Conservation (phyloP, 2,797 vertebrate species). For the Myiotriccus ornatus region DNA sequence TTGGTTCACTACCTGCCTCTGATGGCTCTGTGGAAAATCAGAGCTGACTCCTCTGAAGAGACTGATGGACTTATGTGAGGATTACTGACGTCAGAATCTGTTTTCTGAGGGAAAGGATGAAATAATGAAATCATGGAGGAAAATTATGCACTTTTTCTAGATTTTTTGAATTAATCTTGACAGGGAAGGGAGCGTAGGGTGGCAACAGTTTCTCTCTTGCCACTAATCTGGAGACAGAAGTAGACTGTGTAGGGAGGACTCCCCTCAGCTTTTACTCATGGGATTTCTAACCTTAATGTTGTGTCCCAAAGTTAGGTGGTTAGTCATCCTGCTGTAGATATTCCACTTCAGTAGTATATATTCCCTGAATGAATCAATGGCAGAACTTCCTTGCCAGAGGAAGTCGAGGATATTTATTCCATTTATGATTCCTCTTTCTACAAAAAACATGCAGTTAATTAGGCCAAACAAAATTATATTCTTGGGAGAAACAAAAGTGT, state of each 20-base stretch:
- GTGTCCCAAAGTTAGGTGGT: not conserved
- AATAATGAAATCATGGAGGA: not conserved
- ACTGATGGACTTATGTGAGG: not conserved
- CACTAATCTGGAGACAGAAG: not conserved
- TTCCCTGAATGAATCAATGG: not conserved
- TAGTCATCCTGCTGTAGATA: not conserved
- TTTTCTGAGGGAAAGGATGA: not conserved
- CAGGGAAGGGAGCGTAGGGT: not conserved
- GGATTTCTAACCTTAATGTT: not conserved
- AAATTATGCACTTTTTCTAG: not conserved
- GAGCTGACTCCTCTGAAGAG: not conserved
- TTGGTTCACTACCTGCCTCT: not conserved
- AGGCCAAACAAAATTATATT: not conserved
- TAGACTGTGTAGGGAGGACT: not conserved
- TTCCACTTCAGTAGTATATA: not conserved
- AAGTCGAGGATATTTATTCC: not conserved
- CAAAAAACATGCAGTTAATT: not conserved
- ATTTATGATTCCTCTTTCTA: not conserved
- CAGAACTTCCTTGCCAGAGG: not conserved
- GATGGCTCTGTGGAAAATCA: not conserved
- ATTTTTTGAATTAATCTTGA: not conserved
- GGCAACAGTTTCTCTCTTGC: not conserved
- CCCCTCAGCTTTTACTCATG: not conserved
- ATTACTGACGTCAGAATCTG: not conserved
- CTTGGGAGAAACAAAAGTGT: not conserved